These are phyloP conservation scores for Rhinoderma darwinii DNA, from an alignment of 2,113 vertebrate genomes.

Conservation along the genomic window DNA sequence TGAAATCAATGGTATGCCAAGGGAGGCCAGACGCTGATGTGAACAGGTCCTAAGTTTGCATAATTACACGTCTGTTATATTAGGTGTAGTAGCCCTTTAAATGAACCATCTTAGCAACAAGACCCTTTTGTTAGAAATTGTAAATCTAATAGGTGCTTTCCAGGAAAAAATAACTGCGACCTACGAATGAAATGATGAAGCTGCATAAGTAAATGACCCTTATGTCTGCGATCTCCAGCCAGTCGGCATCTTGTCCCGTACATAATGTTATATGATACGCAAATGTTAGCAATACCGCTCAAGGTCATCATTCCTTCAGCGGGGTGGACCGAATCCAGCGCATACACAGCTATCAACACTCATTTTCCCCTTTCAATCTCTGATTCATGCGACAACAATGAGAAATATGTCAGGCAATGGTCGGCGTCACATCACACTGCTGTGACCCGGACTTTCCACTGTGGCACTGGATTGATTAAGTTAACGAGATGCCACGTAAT, in stretches of 20 bases:
- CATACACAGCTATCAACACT: constrained; percentile 45
- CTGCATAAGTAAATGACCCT: background rate
- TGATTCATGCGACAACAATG: constrained; percentile 57
- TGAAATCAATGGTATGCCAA: too few species aligned
- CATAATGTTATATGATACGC: constrained; percentile 32
- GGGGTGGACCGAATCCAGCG: constrained; percentile 28
- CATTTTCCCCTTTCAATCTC: constrained; percentile 43
- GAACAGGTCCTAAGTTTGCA: too few species aligned
- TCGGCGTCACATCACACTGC: constrained; percentile 52
- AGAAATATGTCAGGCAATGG: constrained; percentile 42
- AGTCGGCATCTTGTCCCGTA: constrained; percentile 17
- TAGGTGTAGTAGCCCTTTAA: background rate
- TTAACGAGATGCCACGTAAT: constrained; percentile 32
- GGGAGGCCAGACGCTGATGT: too few species aligned
- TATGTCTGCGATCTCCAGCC: background rate
- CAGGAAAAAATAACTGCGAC: background rate
- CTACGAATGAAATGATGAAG: too few species aligned
- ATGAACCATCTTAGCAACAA: background rate
- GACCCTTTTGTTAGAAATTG: background rate
- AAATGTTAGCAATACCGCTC: background rate
- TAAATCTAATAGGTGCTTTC: background rate
- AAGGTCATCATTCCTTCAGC: constrained; percentile 49
- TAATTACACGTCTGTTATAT: background rate
- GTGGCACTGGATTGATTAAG: constrained; percentile 35
- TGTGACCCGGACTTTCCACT: constrained; percentile 58